Conservation (phyloP, 1,140 invertebrate genomes). For the Euura lappo region DNA sequence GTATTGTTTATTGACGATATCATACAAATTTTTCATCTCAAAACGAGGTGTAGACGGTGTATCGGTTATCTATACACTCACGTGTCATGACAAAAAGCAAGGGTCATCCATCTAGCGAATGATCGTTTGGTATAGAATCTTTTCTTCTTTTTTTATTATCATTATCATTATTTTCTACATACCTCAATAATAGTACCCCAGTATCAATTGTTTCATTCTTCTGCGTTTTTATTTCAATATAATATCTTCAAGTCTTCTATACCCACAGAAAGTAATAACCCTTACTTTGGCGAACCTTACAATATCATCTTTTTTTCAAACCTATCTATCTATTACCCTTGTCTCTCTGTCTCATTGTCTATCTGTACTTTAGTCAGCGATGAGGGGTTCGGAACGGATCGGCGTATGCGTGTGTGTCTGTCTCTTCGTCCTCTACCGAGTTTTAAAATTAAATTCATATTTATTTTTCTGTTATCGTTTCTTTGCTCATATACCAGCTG, state of each 20-base stretch:
- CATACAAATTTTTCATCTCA: neutral
- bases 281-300: neutral
- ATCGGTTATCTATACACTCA: neutral
- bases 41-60: neutral
- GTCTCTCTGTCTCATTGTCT: neutral
- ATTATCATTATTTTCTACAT: neutral
- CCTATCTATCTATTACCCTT: neutral
- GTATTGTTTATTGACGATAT: slow-evolving; percentile 1
- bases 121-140: neutral
- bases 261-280: neutral
- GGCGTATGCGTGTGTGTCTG: too few relatives aligned
- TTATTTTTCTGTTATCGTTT: too few relatives aligned
- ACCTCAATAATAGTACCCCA: too few relatives aligned
- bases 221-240: too few relatives aligned
- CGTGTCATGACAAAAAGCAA: neutral
- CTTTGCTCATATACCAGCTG: too few relatives aligned
- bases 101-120: neutral
- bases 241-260: neutral
- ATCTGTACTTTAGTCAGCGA: too few relatives aligned
- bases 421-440: too few relatives aligned
- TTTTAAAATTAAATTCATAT: too few relatives aligned
- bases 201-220: too few relatives aligned
- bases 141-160: neutral
- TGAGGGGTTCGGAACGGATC: too few relatives aligned
- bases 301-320: neutral